Base-by-base conservation (phyloP, 2,113 vertebrate genomes). In the Zeus faber region DNA sequence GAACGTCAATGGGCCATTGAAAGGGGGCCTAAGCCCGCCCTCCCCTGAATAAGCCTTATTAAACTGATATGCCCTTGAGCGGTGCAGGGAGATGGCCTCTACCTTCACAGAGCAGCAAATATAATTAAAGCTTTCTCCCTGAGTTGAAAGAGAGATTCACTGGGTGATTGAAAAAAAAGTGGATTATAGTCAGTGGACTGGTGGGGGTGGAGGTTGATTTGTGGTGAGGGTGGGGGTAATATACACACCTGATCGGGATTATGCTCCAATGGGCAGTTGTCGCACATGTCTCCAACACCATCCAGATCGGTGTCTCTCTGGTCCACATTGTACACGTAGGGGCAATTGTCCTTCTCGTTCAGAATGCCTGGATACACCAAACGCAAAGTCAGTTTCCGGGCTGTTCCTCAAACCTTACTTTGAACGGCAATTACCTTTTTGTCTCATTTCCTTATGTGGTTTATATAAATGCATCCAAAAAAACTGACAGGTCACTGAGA, bases 281-380 rank as follows among this genome's bases (percentile, higher is more conserved):
- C 97, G 65, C 97, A 99, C 78, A 98, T 96, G 82, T 99, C 97
- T 79, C 97, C 97, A 65, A 98, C 93, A 21, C 97, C 97, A 41
- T 99, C 97, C 70, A 95, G 81, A 54, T 99, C 97, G 1, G 95
- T 95, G 83, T 99, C 97, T 57, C 79, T 92, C 81, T 99, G 97
- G 81, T 99, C 95, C 47, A 97, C 93, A 0, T 99, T 99, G 85
- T 99, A 99, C 52, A 99, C 92, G 21, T 94, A 93, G 0, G 96
- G 93, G 67, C 97, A 99, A 80, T 99, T 99, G 79, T 99, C 97
- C 33, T 76, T 89, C 82, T 98, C 96, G 62, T 99, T 99, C 68
- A 98, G 82, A 72, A 99, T 95, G 5, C 94, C 97, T 99, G 70
- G 29, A 11, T 16, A 29, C 47, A 58, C 49, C 49, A n/a, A 25